Conservation (phyloP, 2,888 invertebrate genomes). For the Platycheirus rosarum region DNA sequence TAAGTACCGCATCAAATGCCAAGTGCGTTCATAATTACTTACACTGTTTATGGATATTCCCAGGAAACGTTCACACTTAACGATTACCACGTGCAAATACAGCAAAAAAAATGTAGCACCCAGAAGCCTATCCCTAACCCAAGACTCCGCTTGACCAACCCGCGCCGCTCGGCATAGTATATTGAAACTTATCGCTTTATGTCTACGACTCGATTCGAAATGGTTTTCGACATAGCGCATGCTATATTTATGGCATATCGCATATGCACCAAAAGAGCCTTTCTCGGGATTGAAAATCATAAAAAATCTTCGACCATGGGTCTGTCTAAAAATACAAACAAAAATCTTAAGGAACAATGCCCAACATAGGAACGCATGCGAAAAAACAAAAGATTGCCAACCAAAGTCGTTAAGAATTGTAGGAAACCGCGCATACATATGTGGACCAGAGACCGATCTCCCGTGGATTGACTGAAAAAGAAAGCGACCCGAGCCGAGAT, state of each 20-base stretch:
- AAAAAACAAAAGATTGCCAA: conserved; percentile 54
- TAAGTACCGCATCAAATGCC: conserved; percentile 55
- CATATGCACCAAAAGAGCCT: conserved; percentile 19
- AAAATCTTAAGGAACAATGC: conserved; percentile 41
- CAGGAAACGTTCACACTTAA: conserved; percentile 67
- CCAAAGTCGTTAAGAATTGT: conserved; percentile 57
- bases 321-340: conserved; percentile 56
- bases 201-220: conserved; percentile 10
- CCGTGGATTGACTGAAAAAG: conserved; percentile 67
- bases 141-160: conserved; percentile 57
- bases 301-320: conserved; percentile 36
- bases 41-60: conserved; percentile 67
- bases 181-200: conserved; percentile 41
- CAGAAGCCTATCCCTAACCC: conserved; percentile 17
- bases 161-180: no score
- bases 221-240: conserved; percentile 36
- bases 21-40: conserved; percentile 50
- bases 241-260: no score
- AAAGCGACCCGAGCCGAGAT: conserved; percentile 38
- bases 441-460: conserved; percentile 70
- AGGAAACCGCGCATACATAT: conserved; percentile 40
- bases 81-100: conserved; percentile 63
- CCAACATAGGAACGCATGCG: conserved; percentile 62
- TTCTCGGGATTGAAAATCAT: conserved; percentile 42
- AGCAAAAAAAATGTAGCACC: not conserved